Conservation (phyloP, 2,113 vertebrate species). For the Neotragus pygmaeus region DNA sequence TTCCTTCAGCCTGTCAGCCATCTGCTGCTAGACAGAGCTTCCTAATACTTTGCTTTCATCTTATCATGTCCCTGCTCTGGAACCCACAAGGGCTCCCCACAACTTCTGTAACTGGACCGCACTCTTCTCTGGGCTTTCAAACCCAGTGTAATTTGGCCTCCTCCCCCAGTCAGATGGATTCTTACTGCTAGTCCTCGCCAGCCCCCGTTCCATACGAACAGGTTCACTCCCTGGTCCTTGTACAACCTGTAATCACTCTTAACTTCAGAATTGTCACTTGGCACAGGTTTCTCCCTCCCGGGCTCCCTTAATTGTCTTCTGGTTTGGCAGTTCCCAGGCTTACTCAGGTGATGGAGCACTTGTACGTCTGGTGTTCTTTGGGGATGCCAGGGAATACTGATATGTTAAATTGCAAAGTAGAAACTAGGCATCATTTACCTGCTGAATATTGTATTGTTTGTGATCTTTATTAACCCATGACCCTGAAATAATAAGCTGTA, state of each 20-base stretch:
- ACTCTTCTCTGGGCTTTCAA: background rate
- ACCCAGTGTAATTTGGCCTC: background rate
- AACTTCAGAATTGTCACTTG: background rate
- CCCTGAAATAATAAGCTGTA: background rate
- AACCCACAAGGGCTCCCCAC: background rate
- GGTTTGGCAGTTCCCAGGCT: background rate
- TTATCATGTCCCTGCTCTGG: background rate
- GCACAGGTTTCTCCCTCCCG: accelerated
- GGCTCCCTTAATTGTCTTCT: background rate
- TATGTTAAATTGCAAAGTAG: background rate
- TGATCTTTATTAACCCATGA: background rate
- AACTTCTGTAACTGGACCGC: background rate
- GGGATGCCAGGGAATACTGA: background rate
- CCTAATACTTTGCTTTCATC: background rate
- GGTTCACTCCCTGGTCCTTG: background rate
- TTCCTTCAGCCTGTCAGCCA: background rate
- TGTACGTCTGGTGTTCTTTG: background rate
- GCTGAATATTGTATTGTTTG: background rate
- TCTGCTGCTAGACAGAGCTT: background rate
- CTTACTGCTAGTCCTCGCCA: background rate
- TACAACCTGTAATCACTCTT: background rate
- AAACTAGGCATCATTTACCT: background rate
- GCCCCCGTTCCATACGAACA: accelerated
- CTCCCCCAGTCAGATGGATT: background rate
- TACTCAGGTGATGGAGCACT: background rate